These are phyloP conservation scores for Drosophila imparisetae DNA, from an alignment of 2,888 invertebrate species.

Conservation along the genomic window DNA sequence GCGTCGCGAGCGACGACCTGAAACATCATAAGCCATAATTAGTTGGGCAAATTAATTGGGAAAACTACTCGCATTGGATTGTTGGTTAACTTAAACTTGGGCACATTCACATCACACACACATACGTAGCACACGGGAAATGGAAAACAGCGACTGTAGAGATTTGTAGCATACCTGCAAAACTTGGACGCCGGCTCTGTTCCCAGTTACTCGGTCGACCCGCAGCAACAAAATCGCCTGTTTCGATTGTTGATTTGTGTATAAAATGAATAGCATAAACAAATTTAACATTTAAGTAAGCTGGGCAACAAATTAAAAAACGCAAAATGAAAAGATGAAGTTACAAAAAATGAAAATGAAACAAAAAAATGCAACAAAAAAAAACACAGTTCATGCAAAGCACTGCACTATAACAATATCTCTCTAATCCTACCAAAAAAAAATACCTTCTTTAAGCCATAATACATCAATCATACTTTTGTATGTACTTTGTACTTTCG, in stretches of 20 bases:
- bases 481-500: no score
- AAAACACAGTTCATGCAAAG: background rate
- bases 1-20: slow-evolving; percentile 91
- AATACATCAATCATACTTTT: background rate
- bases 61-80: slow-evolving; percentile 23
- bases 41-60: background rate
- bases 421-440: background rate
- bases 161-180: slow-evolving; percentile 87
- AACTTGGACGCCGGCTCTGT: slow-evolving; percentile 89
- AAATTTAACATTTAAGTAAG: slow-evolving; percentile 24
- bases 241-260: slow-evolving; percentile 42
- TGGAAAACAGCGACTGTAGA: slow-evolving; percentile 38
- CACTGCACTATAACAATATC: background rate
- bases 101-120: slow-evolving; percentile 36
- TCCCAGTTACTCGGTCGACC: slow-evolving; percentile 95
- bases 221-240: slow-evolving; percentile 87
- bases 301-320: slow-evolving; percentile 16
- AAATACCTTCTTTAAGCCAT: background rate
- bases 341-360: background rate
- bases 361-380: background rate
- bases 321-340: slow-evolving; percentile 11
- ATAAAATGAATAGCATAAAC: slow-evolving; percentile 40
- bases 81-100: slow-evolving; percentile 18
- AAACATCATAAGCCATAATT: slow-evolving; percentile 26
- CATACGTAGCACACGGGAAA: slow-evolving; percentile 20